Evolutionary conservation across 2,888 invertebrate species (phyloP), one percentile per base, ranked within the genome.

Genomic region (Epirrita christyi): DNA sequence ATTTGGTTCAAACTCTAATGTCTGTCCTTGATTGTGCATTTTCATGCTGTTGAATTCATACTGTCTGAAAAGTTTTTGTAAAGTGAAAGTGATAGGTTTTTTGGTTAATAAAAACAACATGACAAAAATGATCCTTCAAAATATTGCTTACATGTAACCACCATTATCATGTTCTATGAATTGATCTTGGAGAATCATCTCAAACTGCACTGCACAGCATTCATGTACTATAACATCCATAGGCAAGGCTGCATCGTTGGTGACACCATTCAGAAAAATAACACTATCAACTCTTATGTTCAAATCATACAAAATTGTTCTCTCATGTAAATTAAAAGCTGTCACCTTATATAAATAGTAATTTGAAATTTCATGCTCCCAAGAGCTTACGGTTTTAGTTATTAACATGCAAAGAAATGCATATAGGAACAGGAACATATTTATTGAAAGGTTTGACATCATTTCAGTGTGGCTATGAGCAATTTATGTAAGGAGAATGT

Each of bases 211-310:
- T 14, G 55, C 59, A 47, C 65, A 71, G 27, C 70, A 67, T 27
- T 61, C 61, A 48, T 78, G 62, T 5, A 86, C 86, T 37, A 83
- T 49, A 2, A 89, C 68, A 61, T 81, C 66, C 77, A 89, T 89
- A 2, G 88, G 73, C 48, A 88, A 55, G 8, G 82, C 77, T 10
- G 90, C 88, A 70, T 86, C 83, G 70, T 89, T 91, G 7, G 85
- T 81, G 6, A 91, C 66, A 36, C 81, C 83, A 69, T 86, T 88
- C 37, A 88, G 59, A 68, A 91, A 90, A 44, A 69, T 54, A 37
- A 79, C 34, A 15, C 64, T 62, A 5, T 77, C 56, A 47, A 75
- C 68, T 55, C 54, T 72, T 9, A 71, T 40, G 41, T 83, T 69
- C 8, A 84, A 57, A 6, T 61, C 46, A 66, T 86, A 84, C 14